Conservation (phyloP, 2,113 vertebrate species). For the Hippocampus zosterae region DNA sequence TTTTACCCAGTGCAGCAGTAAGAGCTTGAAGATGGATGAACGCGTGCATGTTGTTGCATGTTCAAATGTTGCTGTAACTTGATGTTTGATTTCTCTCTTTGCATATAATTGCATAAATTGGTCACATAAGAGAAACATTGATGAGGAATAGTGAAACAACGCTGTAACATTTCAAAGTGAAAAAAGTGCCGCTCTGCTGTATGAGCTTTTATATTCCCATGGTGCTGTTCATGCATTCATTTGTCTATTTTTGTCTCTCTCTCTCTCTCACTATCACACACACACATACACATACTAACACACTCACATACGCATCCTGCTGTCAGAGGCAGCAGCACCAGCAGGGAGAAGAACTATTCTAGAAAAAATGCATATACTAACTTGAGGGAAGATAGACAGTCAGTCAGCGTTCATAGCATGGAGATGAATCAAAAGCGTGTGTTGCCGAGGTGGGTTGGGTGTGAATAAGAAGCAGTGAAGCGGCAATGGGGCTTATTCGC, state of each 20-base stretch:
- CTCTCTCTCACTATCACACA: no score
- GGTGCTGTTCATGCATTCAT: constrained; percentile 38
- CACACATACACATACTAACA: background rate
- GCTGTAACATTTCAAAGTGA: constrained; percentile 13
- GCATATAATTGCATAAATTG: background rate
- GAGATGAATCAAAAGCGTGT: constrained; percentile 17
- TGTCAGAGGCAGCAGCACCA: constrained; percentile 15
- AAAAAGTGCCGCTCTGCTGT: constrained; percentile 5
- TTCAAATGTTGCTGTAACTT: constrained; percentile 16
- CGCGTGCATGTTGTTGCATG: constrained; percentile 44
- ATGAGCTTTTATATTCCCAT: constrained; percentile 32
- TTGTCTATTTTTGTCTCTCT: constrained; percentile 46
- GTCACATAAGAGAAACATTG: background rate
- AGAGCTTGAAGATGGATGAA: constrained; percentile 54
- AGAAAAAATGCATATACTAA: constrained; percentile 3
- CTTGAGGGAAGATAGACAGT: constrained; percentile 16
- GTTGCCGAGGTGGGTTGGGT: constrained; percentile 16
- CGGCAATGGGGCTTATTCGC: constrained; percentile 36
- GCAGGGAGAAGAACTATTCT: constrained; percentile 6
- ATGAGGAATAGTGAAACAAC: no score
- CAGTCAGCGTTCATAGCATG: background rate
- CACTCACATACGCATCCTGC: background rate
- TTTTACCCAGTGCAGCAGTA: constrained; percentile 49
- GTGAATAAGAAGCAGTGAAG: constrained; percentile 16
- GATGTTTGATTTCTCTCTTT: background rate